Evolutionary conservation across 2,888 invertebrate species (phyloP).

Genomic region (Hydrotaea diabolus): DNA sequence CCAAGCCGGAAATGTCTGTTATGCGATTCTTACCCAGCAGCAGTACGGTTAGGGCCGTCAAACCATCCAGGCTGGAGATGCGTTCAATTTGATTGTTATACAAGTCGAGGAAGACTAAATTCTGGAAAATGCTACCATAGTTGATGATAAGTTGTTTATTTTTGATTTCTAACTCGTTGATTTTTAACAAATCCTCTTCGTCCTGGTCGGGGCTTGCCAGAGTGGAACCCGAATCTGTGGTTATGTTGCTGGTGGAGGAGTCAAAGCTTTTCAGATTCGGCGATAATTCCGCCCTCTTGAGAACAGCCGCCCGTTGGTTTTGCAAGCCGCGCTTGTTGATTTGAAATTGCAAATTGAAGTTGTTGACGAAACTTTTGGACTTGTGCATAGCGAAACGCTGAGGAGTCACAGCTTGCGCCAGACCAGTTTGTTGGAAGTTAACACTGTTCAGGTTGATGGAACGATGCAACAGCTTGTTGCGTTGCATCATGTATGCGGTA

Average conservation of each 20-base stretch:
- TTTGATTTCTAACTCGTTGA: constrained; percentile 73
- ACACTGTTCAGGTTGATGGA: constrained; percentile 53
- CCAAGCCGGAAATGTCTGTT: constrained; percentile 77
- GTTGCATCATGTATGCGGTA: constrained; percentile 47
- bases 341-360: constrained; percentile 74
- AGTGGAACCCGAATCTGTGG: constrained; percentile 62
- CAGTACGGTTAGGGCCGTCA: constrained; percentile 91
- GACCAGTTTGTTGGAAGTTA: constrained; percentile 18
- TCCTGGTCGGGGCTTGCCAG: constrained; percentile 43
- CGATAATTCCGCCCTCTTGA: constrained; percentile 2
- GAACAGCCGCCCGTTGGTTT: constrained; percentile 62
- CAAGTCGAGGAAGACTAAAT: constrained; percentile 94
- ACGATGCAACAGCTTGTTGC: constrained; percentile 55
- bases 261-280: constrained; percentile 74
- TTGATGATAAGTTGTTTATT: constrained; percentile 77
- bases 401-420: constrained; percentile 44
- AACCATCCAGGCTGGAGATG: constrained; percentile 88
- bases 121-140: constrained; percentile 80
- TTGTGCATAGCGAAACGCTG: constrained; percentile 75
- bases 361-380: constrained; percentile 79
- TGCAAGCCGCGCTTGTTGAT: constrained; percentile 74
- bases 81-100: constrained; percentile 97
- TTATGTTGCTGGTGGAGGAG: constrained; percentile 70
- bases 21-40: constrained; percentile 94
- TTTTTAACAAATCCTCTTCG: constrained; percentile 61